Base-by-base conservation (phyloP, 2,113 vertebrate genomes). In the Madoqua kirkii region DNA sequence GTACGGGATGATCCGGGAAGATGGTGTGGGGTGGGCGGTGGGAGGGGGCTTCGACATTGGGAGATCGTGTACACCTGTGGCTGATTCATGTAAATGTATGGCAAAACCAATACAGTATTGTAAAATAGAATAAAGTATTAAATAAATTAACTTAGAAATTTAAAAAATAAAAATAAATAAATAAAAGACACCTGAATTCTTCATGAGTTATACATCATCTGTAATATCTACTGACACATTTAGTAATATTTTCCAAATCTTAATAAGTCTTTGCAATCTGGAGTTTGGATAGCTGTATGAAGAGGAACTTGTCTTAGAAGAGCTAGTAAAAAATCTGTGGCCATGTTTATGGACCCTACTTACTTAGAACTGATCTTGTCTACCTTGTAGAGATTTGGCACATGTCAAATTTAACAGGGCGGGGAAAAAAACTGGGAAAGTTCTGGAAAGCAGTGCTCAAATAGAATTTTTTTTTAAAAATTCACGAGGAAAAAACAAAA, bases 281-380 rank as follows among this genome's bases (percentile, higher is more conserved):
- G 93, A 81, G 7, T 59, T 92, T 83, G 29, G 76, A 84, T 60
- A 86, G 45, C 59, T 88, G 76, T 88, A 29, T 23, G 10, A 59
- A 76, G 19, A 93, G 17, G 45, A 93, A 94, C 92, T 92, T 88
- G 84, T 54, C 87, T 93, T 85, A 88, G 55, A 59, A 78, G 19
- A 79, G 45, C 54, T 87, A 78, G 95, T 95, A 55, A 82, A 85
- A 78, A 78, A 55, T 79, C 89, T 59, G 12, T 93, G 25, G 27
- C 40, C 40, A 87, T 76, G 85, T 97, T 97, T 90, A 96, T 93
- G 96, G 62, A 85, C n/a, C 12, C 40, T 48, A 12, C 85, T 95
- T 92, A 87, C 50, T 97, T 92, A 92, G 43, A 93, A 87, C 62
- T 54, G 52, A 95, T 88, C 40, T 87, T 88, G 50, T 96, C 64